A percentile compares a stretch with the other conserved stretches of the same genome.
Evolutionary conservation across 2,797 vertebrate genomes (phyloP).

Genomic region (Chromis chromis): DNA sequence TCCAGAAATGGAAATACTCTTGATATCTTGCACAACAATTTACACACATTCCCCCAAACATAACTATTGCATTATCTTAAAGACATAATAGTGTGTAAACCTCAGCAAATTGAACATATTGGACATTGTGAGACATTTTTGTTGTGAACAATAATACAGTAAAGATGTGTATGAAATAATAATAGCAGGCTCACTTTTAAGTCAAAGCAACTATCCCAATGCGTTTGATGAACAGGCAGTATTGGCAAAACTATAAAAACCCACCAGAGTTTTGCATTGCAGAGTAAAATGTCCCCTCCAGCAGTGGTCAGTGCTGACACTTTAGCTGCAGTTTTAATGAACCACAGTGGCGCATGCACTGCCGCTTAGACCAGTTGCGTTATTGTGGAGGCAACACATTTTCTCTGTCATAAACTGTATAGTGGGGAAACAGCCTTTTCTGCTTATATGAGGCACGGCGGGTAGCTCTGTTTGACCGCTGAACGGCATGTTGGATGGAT

Average conservation of each 20-base stretch:
- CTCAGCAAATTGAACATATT: too few relatives aligned
- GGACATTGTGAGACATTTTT: too few relatives aligned
- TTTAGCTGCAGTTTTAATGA: slow-evolving; percentile 40
- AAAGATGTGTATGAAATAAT: too few relatives aligned
- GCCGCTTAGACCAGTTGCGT: slow-evolving; percentile 5
- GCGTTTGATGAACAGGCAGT: not conserved
- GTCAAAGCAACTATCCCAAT: too few relatives aligned
- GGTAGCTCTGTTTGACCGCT: slow-evolving; percentile 36
- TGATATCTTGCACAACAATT: too few relatives aligned
- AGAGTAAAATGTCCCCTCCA: slow-evolving; percentile 14
- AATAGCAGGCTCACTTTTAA: too few relatives aligned
- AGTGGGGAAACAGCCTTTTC: slow-evolving; percentile 12
- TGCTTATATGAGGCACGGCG: slow-evolving; percentile 21
- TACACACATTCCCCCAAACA: too few relatives aligned
- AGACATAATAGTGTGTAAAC: too few relatives aligned
- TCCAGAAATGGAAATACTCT: too few relatives aligned
- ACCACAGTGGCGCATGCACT: slow-evolving; percentile 12
- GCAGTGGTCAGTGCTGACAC: slow-evolving; percentile 35
- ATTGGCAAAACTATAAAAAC: not conserved
- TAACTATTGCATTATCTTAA: too few relatives aligned
- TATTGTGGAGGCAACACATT: slow-evolving; percentile 33
- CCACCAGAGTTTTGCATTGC: not conserved
- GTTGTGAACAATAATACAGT: too few relatives aligned
- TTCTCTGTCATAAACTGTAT: slow-evolving; percentile 16
- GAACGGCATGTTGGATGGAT: slow-evolving; percentile 33